Base-by-base conservation (phyloP, 2,888 invertebrate genomes). In the Laothoe populi region DNA sequence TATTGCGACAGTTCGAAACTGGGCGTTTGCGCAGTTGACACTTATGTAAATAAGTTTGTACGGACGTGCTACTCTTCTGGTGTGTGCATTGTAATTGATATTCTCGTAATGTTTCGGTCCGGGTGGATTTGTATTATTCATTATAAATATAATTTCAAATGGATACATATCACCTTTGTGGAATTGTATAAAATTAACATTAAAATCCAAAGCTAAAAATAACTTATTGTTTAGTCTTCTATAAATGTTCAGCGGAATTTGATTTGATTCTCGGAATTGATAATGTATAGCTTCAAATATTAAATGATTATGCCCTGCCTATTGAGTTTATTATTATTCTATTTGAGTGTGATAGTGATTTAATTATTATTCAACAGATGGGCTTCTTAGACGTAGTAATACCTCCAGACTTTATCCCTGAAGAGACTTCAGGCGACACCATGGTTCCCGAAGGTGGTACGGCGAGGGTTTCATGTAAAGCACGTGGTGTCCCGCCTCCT, bases 381-480 rank as follows among this genome's bases (percentile, higher is more conserved):
- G 97, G 96, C 62, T 94, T 94, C 86, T 90, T 97, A 73, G 96
- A 96, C 72, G 96, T 97, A 63, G 96, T 96, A 44, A 95, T 97
- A 69, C 96, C 97, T 19, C 97, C 97, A 11, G 96, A 97, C 82
- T 97, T 97, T 75, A 94, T 96, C 53, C 86, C 95, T 16, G 96
- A 96, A 74, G 96, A 96, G 78, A 96, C 96, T 5, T 96, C 96
- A 7, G 96, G 96, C 0, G 97, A 97, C 81, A 94, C 96, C 8
- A 95, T 96, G 94, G 96, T 96, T 1, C 95, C 95, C 5, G 97
- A 97, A 90, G 96, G 96, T 21, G 95, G 96, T 21, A 93, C 93
- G 0, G 94, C 94, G 5, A 91, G 94, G 68, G 89, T 95, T 11
- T 93, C 94, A 0, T 95, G 95, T 77, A 94, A 94, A 69, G 96